Evolutionary conservation across 2,888 invertebrate genomes (phyloP).

Genomic region (Scelioninae gen. 2): DNA sequence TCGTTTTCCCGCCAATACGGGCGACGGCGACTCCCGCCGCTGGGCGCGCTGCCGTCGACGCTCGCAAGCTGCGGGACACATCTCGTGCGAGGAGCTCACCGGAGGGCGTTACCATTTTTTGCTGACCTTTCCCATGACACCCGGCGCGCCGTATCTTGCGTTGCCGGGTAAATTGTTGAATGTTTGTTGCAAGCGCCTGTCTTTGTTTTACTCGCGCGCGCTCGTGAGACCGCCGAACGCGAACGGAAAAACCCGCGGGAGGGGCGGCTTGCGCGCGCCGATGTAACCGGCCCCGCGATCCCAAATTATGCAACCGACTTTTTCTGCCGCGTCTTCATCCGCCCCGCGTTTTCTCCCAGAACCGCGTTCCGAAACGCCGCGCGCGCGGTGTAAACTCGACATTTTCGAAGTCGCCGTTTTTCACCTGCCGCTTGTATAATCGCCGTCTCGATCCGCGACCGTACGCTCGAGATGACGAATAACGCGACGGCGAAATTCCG

Average conservation of each 20-base stretch:
- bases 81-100: conserved; percentile 54
- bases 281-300: conserved; percentile 48
- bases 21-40: too few relatives aligned
- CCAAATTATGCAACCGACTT: conserved; percentile 55
- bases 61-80: conserved; percentile 49
- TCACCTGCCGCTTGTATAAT: conserved; percentile 6
- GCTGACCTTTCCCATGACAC: conserved; percentile 72
- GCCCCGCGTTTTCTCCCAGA: conserved; percentile 71
- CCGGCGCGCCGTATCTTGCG: conserved; percentile 50
- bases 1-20: too few relatives aligned
- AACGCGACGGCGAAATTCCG: too few relatives aligned
- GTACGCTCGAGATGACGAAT: too few relatives aligned
- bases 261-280: conserved; percentile 30
- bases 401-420: conserved; percentile 32
- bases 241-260: conserved; percentile 39
- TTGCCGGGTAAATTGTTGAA: conserved; percentile 47
- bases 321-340: conserved; percentile 32
- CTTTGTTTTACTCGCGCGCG: background rate
- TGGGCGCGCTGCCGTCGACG: conserved; percentile 61
- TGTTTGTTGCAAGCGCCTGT: conserved; percentile 32
- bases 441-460: background rate
- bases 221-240: conserved; percentile 31
- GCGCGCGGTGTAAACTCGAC: conserved; percentile 24
- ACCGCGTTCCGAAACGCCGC: conserved; percentile 63
- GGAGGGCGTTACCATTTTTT: conserved; percentile 66